phyloP scores from a whole-genome alignment of 1,140 invertebrate genomes.

The Ceratina calcarata region DNA sequence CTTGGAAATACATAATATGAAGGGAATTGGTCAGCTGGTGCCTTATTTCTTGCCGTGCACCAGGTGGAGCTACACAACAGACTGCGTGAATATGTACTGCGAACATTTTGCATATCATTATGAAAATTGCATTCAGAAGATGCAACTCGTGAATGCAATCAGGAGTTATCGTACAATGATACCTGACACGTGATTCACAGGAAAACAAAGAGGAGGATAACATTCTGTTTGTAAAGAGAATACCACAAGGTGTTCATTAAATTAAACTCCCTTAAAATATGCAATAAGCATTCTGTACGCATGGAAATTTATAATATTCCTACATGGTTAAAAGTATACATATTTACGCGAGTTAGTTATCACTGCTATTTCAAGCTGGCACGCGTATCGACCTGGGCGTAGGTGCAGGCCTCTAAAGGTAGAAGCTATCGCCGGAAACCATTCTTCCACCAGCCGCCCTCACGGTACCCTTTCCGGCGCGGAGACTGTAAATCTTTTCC shows the following conservation, averaged over 20 bases:
- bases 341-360: constrained; percentile 19
- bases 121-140: constrained; percentile 69
- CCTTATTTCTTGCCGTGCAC: constrained; percentile 52
- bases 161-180: constrained; percentile 20
- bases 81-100: constrained; percentile 29
- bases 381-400: constrained; percentile 55
- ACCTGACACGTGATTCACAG: constrained; percentile 47
- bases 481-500: constrained; percentile 71
- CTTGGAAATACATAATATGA: constrained; percentile 41
- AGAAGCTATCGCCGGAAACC: constrained; percentile 71
- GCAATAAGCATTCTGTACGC: not conserved
- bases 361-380: constrained; percentile 44
- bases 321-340: not conserved
- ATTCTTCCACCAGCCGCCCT: constrained; percentile 70
- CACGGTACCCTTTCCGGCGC: constrained; percentile 72
- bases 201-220: constrained; percentile 21
- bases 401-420: constrained; percentile 38
- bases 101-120: constrained; percentile 69
- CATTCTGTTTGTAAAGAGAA: constrained; percentile 9
- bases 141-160: constrained; percentile 56
- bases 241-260: constrained; percentile 1
- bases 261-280: not conserved
- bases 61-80: constrained; percentile 68
- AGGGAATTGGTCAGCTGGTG: constrained; percentile 56
- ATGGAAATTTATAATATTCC: not conserved